A percentile compares a stretch with the other conserved stretches of the same genome.
phyloP scores from a whole-genome alignment of 2,888 invertebrate genomes.

The Drosophila melanosoma region DNA sequence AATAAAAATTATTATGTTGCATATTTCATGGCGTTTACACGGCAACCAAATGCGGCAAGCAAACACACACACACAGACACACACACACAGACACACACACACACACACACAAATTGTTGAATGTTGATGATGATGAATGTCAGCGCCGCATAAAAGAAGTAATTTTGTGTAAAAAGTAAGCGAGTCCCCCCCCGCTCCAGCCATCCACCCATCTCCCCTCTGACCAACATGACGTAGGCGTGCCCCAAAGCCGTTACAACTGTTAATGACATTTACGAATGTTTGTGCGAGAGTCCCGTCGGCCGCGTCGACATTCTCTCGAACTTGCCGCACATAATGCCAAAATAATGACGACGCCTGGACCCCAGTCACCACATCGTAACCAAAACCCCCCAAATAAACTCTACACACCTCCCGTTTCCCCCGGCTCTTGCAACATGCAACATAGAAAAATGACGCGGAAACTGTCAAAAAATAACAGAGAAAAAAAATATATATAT shows the following conservation, averaged over 20 bases:
- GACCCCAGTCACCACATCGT: slow-evolving; percentile 27
- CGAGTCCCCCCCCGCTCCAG: not conserved
- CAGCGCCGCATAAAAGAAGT: slow-evolving; percentile 75
- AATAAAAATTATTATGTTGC: slow-evolving; percentile 68
- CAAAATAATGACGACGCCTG: slow-evolving; percentile 72
- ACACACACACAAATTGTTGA: slow-evolving; percentile 4
- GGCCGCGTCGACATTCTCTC: slow-evolving; percentile 20
- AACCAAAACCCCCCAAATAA: not conserved
- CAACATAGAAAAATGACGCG: slow-evolving; percentile 74
- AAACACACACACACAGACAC: not conserved
- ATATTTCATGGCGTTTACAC: slow-evolving; percentile 71
- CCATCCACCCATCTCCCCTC: not conserved
- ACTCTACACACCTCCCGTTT: not conserved
- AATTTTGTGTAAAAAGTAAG: slow-evolving; percentile 73
- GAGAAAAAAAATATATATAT: slow-evolving; percentile 31
- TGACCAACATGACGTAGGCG: slow-evolving; percentile 48
- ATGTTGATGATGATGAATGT: slow-evolving; percentile 79
- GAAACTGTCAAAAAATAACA: slow-evolving; percentile 64
- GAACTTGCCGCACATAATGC: slow-evolving; percentile 65
- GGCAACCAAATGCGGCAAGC: slow-evolving; percentile 35
- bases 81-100: not conserved
- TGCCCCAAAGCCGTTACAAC: slow-evolving; percentile 72
- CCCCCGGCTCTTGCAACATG: slow-evolving; percentile 20
- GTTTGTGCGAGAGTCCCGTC: slow-evolving; percentile 57
- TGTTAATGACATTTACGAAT: slow-evolving; percentile 82